Evolutionary conservation across 2,797 vertebrate species (phyloP).

Genomic region (Vireo griseus): DNA sequence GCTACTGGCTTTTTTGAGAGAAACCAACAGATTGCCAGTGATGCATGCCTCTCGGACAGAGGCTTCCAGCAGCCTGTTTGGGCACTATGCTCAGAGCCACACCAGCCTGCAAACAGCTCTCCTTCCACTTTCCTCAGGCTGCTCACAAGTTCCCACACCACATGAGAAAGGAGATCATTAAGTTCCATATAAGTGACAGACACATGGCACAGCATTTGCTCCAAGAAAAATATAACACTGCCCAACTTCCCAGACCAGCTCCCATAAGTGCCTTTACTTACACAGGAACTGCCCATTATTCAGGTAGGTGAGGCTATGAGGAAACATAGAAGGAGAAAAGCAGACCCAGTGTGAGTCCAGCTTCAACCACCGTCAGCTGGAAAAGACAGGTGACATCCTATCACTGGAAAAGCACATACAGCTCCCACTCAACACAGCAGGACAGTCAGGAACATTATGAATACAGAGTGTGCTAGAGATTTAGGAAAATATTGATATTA

Average conservation of each 20-base stretch:
- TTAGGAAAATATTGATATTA: not conserved
- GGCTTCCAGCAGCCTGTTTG: not conserved
- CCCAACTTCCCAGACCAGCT: not conserved
- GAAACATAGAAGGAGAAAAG: not conserved
- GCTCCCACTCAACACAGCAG: not conserved
- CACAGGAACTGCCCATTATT: not conserved
- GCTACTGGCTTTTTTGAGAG: not conserved
- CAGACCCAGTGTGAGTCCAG: not conserved
- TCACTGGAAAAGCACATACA: not conserved
- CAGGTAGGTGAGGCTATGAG: not conserved
- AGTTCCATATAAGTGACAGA: not conserved
- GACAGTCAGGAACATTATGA: not conserved
- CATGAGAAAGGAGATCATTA: not conserved
- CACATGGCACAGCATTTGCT: fast-evolving
- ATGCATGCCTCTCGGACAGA: not conserved
- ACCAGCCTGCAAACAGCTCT: fast-evolving
- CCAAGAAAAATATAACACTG: fast-evolving
- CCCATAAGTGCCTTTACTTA: fast-evolving
- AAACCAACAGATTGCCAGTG: fast-evolving
- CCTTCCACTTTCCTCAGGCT: not conserved
- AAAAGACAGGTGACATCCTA: not conserved
- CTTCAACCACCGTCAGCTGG: not conserved
- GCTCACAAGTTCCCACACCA: not conserved
- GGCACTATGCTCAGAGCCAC: not conserved
- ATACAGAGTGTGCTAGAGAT: not conserved